Base-by-base conservation (phyloP, 2,888 invertebrate genomes). In the Artemia sp. region DNA sequence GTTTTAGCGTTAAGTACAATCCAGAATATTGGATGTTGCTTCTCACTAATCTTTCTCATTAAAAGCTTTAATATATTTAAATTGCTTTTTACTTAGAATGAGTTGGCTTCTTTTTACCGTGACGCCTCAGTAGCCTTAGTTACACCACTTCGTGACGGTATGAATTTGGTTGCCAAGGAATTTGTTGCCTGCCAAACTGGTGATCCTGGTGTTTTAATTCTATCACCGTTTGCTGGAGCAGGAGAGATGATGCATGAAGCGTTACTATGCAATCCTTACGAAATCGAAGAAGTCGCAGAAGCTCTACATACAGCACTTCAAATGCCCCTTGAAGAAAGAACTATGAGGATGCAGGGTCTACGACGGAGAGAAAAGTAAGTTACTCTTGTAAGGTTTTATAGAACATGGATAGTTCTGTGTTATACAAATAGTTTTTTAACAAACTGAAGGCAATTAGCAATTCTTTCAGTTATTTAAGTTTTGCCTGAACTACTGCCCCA, bases 181-280 rank as follows among this genome's bases (percentile, higher is more conserved):
- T 92, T 90, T 76, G 92, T 92, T 1, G 92, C 92, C 1, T 92
- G 92, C 76, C 91, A 92, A 79, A 90, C 91, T 52, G 90, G 90
- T 75, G 84, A 84, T 50, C 86, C 88, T 0, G 92, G 92, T 4
- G 92, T 92, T 0, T 79, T 92, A 53, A 88, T 92, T 68, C 86
- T 92, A 10, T 92, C 92, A 0, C 92, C 92, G 0, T 92, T 92
- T 77, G 92, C 92, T 70, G 92, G 92, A 1, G 92, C 92, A 8
- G 91, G 91, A 0, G 91, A 92, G 78, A 91, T 89, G 83, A 92
- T 92, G 92, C 91, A 91, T 79, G 92, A 92, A 77, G 92, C 92
- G 3, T 81, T 92, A 11, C 85, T 90, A 69, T 90, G 90, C 77
- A 92, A 92, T 78, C 92, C 92, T 0, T 91, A 92, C 75, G 92